Evolutionary conservation across 2,113 vertebrate genomes (phyloP).

Genomic region (Rutilus rutilus): DNA sequence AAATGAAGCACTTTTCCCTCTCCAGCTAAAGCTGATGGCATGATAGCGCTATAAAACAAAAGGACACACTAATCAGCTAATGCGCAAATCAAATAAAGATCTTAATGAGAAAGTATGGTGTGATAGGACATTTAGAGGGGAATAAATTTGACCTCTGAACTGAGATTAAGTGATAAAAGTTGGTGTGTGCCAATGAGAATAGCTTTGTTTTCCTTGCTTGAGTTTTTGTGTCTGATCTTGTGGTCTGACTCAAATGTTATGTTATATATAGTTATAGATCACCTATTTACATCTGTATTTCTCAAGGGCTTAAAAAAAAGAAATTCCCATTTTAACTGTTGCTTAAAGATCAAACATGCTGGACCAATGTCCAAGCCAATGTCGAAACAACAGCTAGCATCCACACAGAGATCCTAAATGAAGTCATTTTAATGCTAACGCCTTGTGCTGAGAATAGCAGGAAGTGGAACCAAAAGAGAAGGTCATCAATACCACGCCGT

Average conservation of each 20-base stretch:
- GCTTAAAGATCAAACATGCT: constrained; percentile 30
- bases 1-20: neutral
- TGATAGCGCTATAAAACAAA: constrained; percentile 28
- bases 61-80: constrained; percentile 9
- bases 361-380: constrained; percentile 30
- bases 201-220: neutral
- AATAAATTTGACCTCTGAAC: constrained; percentile 57
- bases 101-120: constrained; percentile 32
- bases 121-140: constrained; percentile 54
- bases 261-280: constrained; percentile 22
- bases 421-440: neutral
- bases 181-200: neutral
- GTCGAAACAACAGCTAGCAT: constrained; percentile 19
- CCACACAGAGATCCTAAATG: constrained; percentile 4
- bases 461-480: constrained; percentile 34
- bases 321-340: constrained; percentile 39
- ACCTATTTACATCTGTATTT: constrained; percentile 83
- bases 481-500: constrained; percentile 14
- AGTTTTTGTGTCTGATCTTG: neutral
- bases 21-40: neutral
- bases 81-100: constrained; percentile 29
- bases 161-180: constrained; percentile 17
- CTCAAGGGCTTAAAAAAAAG: constrained; percentile 75
- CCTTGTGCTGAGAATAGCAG: constrained; percentile 35
- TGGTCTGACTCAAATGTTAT: constrained; percentile 1